Percentiles rank a stretch among this genome's conserved stretches.
Evolutionary conservation across 1,140 invertebrate species (phyloP).

Genomic region (Macrobrachium nipponense): DNA sequence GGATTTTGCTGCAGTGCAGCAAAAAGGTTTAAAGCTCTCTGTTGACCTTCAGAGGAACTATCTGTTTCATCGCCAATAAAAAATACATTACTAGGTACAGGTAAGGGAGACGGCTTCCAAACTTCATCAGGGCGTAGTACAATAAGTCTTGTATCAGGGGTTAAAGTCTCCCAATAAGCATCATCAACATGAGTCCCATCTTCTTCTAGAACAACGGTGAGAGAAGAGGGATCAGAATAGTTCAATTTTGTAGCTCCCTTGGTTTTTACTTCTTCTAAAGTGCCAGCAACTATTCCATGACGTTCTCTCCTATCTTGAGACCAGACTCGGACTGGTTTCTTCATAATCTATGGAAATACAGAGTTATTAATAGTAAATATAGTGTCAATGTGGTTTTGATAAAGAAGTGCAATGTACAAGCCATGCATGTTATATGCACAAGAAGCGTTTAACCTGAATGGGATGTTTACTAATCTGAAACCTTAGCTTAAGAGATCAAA

Average conservation of each 20-base stretch:
- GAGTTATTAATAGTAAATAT: too few relatives aligned
- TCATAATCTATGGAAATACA: constrained; percentile 19
- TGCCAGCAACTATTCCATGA: constrained; percentile 48
- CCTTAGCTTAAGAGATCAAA: too few relatives aligned
- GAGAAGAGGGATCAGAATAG: constrained; percentile 14
- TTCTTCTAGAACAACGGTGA: constrained; percentile 57
- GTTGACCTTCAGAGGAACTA: constrained; percentile 17
- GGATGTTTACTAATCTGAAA: too few relatives aligned
- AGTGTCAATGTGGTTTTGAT: too few relatives aligned
- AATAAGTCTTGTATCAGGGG: constrained; percentile 46
- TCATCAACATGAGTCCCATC: constrained; percentile 58
- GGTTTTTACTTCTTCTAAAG: constrained; percentile 36
- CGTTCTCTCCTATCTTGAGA: constrained; percentile 50
- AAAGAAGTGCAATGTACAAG: too few relatives aligned
- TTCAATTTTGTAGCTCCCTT: constrained; percentile 52
- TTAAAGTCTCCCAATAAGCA: constrained; percentile 55
- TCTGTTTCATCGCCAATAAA: constrained; percentile 48
- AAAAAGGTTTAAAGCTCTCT: constrained; percentile 35
- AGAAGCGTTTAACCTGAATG: too few relatives aligned
- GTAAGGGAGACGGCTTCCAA: constrained; percentile 46
- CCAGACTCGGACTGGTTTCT: constrained; percentile 57
- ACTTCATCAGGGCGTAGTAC: constrained; percentile 37
- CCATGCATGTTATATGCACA: too few relatives aligned
- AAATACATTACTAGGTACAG: constrained; percentile 42
- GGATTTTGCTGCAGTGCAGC: constrained; percentile 47